Conservation (phyloP, 2,888 invertebrate genomes). For the Lasioglossum oenotherae region DNA sequence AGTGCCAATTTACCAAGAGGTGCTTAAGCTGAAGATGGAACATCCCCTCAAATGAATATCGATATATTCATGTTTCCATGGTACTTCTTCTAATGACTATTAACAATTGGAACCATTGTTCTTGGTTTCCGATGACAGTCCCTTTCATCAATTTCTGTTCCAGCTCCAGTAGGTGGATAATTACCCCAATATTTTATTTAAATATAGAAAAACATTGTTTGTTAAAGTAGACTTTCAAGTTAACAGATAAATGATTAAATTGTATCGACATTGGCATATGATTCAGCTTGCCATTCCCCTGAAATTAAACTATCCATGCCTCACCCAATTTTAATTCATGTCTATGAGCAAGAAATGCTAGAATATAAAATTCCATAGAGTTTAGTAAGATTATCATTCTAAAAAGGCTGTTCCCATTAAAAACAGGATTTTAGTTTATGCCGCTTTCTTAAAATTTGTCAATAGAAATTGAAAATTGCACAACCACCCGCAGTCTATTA, state of each 20-base stretch:
- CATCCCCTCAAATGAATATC: conserved; percentile 3
- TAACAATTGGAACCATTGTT: neutral
- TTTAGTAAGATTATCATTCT: no score
- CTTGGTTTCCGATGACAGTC: neutral
- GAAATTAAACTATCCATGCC: neutral
- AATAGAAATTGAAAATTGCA: no score
- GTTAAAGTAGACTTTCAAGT: no score
- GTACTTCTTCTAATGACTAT: neutral
- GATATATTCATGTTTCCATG: neutral
- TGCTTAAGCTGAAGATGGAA: neutral
- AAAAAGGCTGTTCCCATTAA: no score
- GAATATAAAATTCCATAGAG: no score
- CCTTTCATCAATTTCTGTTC: neutral
- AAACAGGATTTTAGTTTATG: no score
- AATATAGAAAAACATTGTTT: neutral
- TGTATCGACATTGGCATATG: no score
- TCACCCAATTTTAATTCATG: neutral
- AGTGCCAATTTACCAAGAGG: neutral
- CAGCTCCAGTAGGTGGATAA: neutral
- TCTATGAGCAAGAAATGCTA: no score
- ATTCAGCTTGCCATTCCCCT: no score
- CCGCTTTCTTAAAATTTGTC: no score
- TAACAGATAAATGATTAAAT: no score
- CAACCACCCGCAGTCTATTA: neutral
- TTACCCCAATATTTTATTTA: neutral